Evolutionary conservation across 1,140 invertebrate species (phyloP), one percentile per base, ranked within the genome.

Genomic region (Drosophila paulistorum): DNA sequence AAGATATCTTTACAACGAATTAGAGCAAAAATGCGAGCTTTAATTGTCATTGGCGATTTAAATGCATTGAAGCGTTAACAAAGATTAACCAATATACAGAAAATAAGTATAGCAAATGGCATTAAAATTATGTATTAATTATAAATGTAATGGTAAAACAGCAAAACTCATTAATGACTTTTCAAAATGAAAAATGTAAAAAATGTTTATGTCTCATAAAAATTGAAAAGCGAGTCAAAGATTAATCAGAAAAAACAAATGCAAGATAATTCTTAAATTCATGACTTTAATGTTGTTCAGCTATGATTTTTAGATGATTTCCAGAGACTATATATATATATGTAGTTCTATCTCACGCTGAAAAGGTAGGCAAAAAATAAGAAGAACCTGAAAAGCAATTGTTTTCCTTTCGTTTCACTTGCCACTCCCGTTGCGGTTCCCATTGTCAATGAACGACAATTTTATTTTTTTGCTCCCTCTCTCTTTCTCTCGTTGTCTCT

Each of bases 391-490:
- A 41, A 78, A 80, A 85, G 70, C 82, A 86, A 81, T 86, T 79
- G 76, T 72, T 60, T 86, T 75, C 71, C 69, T 60, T 54, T 73
- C 69, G 63, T 51, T 63, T 23, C 45, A 51, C 17, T 65, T 65
- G 67, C 51, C 51, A 61, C 66, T 61, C 61, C 65, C 63, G 65
- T 54, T 61, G 72, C 79, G 77, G 67, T 79, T 71, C 57, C 57
- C 30, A 17, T 59, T 59, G 57, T 76, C 83, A 87, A 86, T 86
- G 79, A 83, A 89, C 84, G 80, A 89, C 85, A 87, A 51, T 59
- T 59, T 59, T 59, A 59, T 87, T 87, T 77, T 67, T 74, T 66
- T 71, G 48, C 61, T 48, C 35, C 55, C n/a, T n/a, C n/a, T 10
- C 10, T 66, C 66, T 57, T 65, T 74, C 59, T 55, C 68, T 68